Evolutionary conservation across 92 coral and sea anemone species (phyloP).

Genomic region (Porites evermanni): DNA sequence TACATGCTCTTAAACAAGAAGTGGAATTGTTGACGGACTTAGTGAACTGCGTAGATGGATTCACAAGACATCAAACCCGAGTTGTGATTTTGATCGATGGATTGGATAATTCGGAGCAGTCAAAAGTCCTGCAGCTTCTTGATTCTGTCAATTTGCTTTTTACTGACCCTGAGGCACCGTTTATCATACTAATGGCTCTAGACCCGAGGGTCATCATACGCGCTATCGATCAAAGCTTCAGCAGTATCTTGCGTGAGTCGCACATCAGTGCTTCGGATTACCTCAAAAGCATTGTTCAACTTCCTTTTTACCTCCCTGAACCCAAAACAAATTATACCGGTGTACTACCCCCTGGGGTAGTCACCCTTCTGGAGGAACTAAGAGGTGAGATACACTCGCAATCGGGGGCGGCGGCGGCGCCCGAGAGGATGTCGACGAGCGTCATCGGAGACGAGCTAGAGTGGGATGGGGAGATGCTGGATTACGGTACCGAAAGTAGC

Average conservation of each 20-base stretch:
- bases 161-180: conserved; percentile 99
- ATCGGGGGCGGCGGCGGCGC: conserved; percentile 48
- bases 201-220: conserved; percentile 98
- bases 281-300: conserved; percentile 93
- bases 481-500: conserved; percentile 68
- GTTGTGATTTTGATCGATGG: conserved; percentile 96
- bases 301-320: conserved; percentile 95
- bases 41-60: conserved; percentile 94
- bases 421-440: conserved; percentile 53
- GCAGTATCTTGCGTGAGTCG: conserved; percentile 97
- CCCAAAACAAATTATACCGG: conserved; percentile 95
- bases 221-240: conserved; percentile 97
- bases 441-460: conserved; percentile 81
- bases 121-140: conserved; percentile 92
- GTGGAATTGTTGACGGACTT: conserved; percentile 94
- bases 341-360: conserved; percentile 77
- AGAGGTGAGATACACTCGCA: conserved; percentile 57
- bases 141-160: conserved; percentile 98
- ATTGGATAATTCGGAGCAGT: conserved; percentile 95
- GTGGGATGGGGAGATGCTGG: conserved; percentile 98
- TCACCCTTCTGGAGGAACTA: conserved; percentile 76
- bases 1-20: conserved; percentile 98
- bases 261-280: conserved; percentile 99
- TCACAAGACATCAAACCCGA: conserved; percentile 93
- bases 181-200: conserved; percentile 88